These are phyloP conservation scores for Chascanopsetta lugubris DNA, from an alignment of 2,113 vertebrate species.

Conservation along the genomic window DNA sequence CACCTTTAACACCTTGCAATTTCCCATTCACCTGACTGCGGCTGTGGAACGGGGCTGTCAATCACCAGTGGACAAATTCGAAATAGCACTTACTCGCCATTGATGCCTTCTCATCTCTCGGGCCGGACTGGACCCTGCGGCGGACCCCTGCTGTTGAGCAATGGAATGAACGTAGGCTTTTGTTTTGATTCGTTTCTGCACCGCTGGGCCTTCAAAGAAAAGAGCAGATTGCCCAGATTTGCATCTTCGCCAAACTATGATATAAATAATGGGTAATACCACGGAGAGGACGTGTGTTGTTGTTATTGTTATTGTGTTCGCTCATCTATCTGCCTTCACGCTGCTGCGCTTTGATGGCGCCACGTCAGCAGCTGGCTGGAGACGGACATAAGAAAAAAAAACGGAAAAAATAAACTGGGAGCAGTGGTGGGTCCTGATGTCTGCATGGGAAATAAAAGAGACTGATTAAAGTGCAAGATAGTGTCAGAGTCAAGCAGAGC, in stretches of 20 bases:
- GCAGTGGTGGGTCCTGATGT: constrained; percentile 14
- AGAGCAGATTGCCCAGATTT: constrained; percentile 32
- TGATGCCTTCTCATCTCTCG: too few relatives aligned
- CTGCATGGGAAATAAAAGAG: constrained; percentile 15
- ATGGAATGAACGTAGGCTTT: constrained; percentile 7
- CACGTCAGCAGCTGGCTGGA: constrained; percentile 23
- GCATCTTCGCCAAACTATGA: constrained; percentile 21
- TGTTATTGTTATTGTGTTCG: constrained; percentile 3
- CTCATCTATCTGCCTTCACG: constrained; percentile 12
- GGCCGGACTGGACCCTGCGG: too few relatives aligned
- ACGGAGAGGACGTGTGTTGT: neutral
- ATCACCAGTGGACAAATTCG: too few relatives aligned
- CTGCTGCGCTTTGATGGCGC: constrained; percentile 28
- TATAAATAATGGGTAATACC: constrained; percentile 5
- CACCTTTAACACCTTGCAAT: constrained; percentile 38
- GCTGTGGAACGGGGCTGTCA: too few relatives aligned
- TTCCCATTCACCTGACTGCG: constrained; percentile 30
- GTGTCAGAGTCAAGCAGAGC: neutral
- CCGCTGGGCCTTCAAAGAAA: constrained; percentile 42
- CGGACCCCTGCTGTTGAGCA: constrained; percentile 10
- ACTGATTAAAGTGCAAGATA: constrained; percentile 32
- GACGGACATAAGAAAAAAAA: neutral
- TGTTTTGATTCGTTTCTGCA: constrained; percentile 22
- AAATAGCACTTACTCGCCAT: too few relatives aligned
- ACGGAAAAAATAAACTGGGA: neutral